phyloP scores from a whole-genome alignment of 2,113 vertebrate genomes.

The Forbesichthys agassizii region DNA sequence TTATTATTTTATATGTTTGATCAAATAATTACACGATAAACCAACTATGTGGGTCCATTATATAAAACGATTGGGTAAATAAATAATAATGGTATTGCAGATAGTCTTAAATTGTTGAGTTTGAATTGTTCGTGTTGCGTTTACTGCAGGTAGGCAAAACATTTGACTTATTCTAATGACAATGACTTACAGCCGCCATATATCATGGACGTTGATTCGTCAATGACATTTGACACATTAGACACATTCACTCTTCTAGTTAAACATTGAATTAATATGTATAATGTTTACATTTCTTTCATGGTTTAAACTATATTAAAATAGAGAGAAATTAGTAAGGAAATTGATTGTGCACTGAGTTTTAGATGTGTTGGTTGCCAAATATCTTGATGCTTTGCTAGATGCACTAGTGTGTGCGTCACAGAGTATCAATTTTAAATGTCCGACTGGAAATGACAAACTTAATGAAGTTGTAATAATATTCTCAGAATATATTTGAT shows the following conservation, averaged over 20 bases:
- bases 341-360: not conserved
- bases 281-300: too few relatives aligned
- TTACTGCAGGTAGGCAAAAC: too few relatives aligned
- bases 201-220: too few relatives aligned
- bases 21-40: not conserved
- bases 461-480: not conserved
- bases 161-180: too few relatives aligned
- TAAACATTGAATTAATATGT: too few relatives aligned
- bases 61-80: not conserved
- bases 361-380: not conserved
- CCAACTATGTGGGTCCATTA: constrained; percentile 3
- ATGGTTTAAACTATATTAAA: too few relatives aligned
- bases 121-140: too few relatives aligned
- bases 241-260: too few relatives aligned
- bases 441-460: not conserved
- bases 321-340: not conserved
- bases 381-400: not conserved
- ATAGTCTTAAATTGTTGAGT: too few relatives aligned
- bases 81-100: not conserved
- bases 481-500: not conserved
- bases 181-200: too few relatives aligned
- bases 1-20: constrained; percentile 24
- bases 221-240: too few relatives aligned
- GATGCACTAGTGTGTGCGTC: not conserved
- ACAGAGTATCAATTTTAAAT: not conserved